Percentiles rank a stretch among this genome's conserved stretches.
phyloP scores from a whole-genome alignment of 2,888 invertebrate species.

The Aleiodes alternator region DNA sequence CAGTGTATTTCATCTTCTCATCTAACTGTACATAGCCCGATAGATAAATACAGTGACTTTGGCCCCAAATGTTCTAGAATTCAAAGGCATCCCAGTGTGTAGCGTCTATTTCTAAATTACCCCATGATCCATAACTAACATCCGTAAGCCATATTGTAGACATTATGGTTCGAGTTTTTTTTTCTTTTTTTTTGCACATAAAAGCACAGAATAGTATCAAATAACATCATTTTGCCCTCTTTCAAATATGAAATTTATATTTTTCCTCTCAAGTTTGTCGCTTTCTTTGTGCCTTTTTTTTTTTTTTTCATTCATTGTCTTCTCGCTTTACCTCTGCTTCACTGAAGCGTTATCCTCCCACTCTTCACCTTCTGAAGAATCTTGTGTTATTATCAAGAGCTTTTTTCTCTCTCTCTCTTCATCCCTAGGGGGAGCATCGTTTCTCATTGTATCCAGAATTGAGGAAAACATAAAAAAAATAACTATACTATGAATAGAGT shows the following conservation, averaged over 20 bases:
- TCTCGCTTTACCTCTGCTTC: constrained; percentile 33
- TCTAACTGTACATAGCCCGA: constrained; percentile 12
- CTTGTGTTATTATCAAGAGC: not conserved
- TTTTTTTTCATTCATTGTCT: constrained; percentile 23
- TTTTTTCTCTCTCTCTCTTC: constrained; percentile 39
- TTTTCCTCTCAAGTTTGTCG: constrained; percentile 1
- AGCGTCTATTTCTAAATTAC: constrained; percentile 19
- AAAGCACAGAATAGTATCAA: constrained; percentile 25
- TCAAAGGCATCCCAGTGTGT: constrained; percentile 33
- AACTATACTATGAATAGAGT: too few relatives aligned
- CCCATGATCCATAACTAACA: constrained; percentile 18
- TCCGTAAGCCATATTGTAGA: constrained; percentile 24
- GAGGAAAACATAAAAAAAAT: not conserved
- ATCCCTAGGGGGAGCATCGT: constrained; percentile 26
- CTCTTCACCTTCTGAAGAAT: constrained; percentile 28
- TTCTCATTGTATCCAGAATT: constrained; percentile 10
- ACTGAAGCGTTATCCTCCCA: not conserved
- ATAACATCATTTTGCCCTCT: constrained; percentile 17
- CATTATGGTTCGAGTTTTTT: constrained; percentile 1
- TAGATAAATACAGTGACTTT: constrained; percentile 56
- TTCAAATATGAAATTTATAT: constrained; percentile 18
- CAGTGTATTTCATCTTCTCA: constrained; percentile 14
- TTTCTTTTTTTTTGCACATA: not conserved
- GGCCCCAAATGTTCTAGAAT: constrained; percentile 14
- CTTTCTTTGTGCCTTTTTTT: constrained; percentile 14